Evolutionary conservation across 2,888 invertebrate species (phyloP), one percentile per base, ranked within the genome.

Genomic region (Trilocha varians): DNA sequence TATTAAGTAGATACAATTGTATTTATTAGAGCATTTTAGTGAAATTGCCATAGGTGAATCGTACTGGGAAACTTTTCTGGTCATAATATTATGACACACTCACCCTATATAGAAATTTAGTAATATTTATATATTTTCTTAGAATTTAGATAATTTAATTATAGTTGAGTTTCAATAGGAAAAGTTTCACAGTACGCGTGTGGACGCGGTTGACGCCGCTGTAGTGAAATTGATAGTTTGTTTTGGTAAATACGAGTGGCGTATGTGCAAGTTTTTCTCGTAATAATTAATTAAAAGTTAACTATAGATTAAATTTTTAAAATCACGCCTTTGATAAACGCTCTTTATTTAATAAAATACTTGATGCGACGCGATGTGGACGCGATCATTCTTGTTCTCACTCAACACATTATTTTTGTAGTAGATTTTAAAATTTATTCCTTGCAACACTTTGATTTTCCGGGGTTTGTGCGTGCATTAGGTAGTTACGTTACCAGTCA

Each of bases 71-170:
- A 62, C 65, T 65, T 59, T 62, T 57, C 50, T 44, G 50, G 45
- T 46, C 49, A 44, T 48, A 44, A 49, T 37, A 68, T 61, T 67
- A 70, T 61, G 65, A 65, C 53, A 61, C 68, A 64, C 69, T 62
- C 68, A 64, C 57, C 46, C 61, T 75, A 74, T 71, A 60, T 47
- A 47, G 62, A 67, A 64, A n/a, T 62, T 59, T 67, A 60, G 51
- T 55, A 61, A 63, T 62, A 61, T 61, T 67, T 64, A 66, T 72
- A 70, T 76, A 65, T 77, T 77, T 74, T 75, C 66, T 61, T 73
- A 70, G 65, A 60, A 58, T 62, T 58, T 70, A 71, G 66, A 55
- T 64, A 63, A 59, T 50, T 62, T 48, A 61, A 58, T 50, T 63
- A 61, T 63, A 59, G 50, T 56, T 55, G 39, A 42, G 34, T 42